phyloP scores from a whole-genome alignment of 35 echinoderm and acorn worm genomes.

The Ophiothrix spiculata region DNA sequence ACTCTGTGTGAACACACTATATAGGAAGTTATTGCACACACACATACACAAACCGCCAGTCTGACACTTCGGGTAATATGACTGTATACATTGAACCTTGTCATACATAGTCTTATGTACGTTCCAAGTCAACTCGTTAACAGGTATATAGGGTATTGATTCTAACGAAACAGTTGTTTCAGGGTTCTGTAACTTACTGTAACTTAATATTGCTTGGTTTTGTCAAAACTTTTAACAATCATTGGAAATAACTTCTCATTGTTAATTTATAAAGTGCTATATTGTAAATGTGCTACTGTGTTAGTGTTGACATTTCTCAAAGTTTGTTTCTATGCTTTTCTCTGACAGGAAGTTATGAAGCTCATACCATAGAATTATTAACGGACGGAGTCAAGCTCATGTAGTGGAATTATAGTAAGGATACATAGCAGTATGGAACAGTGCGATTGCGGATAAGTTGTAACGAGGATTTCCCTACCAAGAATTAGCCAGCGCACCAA shows the following conservation, averaged over 20 bases:
- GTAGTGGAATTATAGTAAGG: not conserved
- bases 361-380: not conserved
- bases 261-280: not conserved
- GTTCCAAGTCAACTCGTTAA: not conserved
- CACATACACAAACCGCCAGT: not conserved
- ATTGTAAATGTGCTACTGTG: not conserved
- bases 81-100: not conserved
- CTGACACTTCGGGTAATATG: not conserved
- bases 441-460: not conserved
- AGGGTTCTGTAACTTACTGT: not conserved
- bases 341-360: not conserved
- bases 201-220: not conserved
- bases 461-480: not conserved
- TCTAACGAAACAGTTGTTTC: not conserved
- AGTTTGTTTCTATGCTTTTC: no score
- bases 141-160: not conserved
- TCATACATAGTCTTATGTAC: not conserved
- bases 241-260: not conserved
- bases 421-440: constrained; percentile 1
- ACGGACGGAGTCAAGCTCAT: no score
- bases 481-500: not conserved
- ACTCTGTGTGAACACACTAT: not conserved
- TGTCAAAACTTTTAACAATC: not conserved
- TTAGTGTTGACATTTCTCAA: not conserved
- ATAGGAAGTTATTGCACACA: not conserved